Conservation (phyloP, 2,888 invertebrate genomes). For the Lathronympha strigana region DNA sequence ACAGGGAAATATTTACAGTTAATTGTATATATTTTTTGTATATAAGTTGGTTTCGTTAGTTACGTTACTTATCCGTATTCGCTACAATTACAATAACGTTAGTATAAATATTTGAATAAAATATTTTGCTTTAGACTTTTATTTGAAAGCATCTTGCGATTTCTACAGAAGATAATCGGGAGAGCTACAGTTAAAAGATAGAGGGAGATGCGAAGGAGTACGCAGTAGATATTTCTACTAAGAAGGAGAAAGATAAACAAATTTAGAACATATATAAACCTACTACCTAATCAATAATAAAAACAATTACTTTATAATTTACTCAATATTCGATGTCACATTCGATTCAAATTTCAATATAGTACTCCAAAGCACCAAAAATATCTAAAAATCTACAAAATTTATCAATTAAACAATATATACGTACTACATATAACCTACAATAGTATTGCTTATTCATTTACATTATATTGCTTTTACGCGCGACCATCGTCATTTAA, state of each 20-base stretch:
- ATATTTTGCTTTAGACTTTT: constrained; percentile 70
- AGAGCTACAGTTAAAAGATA: constrained; percentile 52
- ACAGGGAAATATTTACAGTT: constrained; percentile 78
- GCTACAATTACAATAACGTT: constrained; percentile 76
- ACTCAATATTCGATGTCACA: constrained; percentile 73
- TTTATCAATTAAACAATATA: constrained; percentile 61
- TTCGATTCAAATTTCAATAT: constrained; percentile 67
- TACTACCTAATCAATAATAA: constrained; percentile 51
- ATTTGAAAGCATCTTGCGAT: constrained; percentile 68
- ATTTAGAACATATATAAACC: constrained; percentile 45
- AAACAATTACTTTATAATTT: constrained; percentile 56
- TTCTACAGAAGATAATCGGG: constrained; percentile 62
- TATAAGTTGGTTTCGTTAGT: constrained; percentile 76
- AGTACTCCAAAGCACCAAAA: constrained; percentile 78
- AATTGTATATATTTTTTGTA: constrained; percentile 77
- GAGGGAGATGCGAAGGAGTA: constrained; percentile 64
- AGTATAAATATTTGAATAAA: constrained; percentile 82
- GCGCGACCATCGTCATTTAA: constrained; percentile 70
- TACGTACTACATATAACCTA: constrained; percentile 65
- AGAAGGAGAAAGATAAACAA: constrained; percentile 45
- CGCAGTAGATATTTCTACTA: constrained; percentile 57
- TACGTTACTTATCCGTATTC: constrained; percentile 60
- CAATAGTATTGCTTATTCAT: constrained; percentile 77
- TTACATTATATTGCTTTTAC: constrained; percentile 80
- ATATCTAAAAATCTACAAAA: constrained; percentile 72